Conservation (phyloP, 2,888 invertebrate species). For the Heliothis peltigera region DNA sequence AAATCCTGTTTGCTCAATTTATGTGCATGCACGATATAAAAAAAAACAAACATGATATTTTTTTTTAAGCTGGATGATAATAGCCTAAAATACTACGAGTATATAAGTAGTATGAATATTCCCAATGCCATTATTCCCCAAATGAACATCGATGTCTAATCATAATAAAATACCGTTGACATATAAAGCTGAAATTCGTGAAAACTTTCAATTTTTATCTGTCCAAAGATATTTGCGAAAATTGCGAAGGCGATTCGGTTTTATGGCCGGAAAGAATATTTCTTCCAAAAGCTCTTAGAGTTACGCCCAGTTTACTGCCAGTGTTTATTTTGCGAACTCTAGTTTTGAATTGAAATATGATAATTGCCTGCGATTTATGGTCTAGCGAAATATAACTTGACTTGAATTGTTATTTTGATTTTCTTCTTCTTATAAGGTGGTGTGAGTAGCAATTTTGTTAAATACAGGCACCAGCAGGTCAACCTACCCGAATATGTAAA, state of each 20-base stretch:
- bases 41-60: too few species aligned
- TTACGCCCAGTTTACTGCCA: constrained; percentile 39
- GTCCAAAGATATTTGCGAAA: constrained; percentile 50
- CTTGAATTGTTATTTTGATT: neutral
- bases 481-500: too few species aligned
- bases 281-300: constrained; percentile 60
- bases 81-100: too few species aligned
- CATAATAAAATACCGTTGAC: constrained; percentile 25
- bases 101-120: too few species aligned
- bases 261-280: constrained; percentile 60
- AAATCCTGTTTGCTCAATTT: too few species aligned
- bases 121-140: too few species aligned
- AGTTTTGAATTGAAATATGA: constrained; percentile 31
- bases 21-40: too few species aligned
- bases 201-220: constrained; percentile 49
- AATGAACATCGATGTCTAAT: neutral
- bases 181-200: constrained; percentile 24
- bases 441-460: neutral
- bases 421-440: neutral
- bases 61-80: too few species aligned
- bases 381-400: neutral
- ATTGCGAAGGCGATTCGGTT: constrained; percentile 55
- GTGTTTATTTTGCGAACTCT: constrained; percentile 48
- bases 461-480: too few species aligned
- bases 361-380: constrained; percentile 28